A percentile compares a stretch with the other conserved stretches of the same genome.
Conservation (phyloP, 2,888 invertebrate species). For the Microchrysa polita region DNA sequence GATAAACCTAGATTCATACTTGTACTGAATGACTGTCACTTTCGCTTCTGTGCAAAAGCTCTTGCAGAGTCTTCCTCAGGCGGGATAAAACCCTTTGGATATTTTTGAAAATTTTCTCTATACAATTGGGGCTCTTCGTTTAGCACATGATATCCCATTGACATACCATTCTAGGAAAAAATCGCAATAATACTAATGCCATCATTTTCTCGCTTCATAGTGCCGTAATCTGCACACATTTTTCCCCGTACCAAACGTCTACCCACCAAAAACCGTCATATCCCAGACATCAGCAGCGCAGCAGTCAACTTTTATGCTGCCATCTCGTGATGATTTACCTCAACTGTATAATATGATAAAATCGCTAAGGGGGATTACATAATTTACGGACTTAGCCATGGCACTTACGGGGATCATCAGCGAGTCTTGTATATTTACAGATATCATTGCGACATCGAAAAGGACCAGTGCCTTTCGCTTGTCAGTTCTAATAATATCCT, state of each 20-base stretch:
- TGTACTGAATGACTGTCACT: too few species aligned
- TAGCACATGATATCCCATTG: too few species aligned
- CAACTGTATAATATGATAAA: constrained; percentile 17
- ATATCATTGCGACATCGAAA: too few species aligned
- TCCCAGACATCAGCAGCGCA: not conserved
- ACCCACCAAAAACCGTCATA: not conserved
- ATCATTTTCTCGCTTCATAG: not conserved
- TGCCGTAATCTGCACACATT: constrained; percentile 3
- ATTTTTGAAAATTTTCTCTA: too few species aligned
- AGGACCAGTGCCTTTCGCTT: not conserved
- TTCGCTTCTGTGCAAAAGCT: too few species aligned
- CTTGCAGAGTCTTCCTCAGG: too few species aligned
- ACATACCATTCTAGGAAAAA: too few species aligned
- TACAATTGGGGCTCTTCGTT: too few species aligned
- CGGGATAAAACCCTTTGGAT: too few species aligned
- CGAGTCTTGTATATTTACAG: not conserved
- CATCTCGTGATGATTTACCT: constrained; percentile 26
- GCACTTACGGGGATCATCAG: constrained; percentile 26
- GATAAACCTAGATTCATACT: too few species aligned
- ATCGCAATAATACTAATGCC: not conserved
- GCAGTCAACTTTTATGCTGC: not conserved
- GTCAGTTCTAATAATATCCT: not conserved
- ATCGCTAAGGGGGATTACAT: constrained; percentile 28
- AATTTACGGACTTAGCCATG: constrained; percentile 18
- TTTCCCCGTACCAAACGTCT: not conserved